A percentile compares a stretch with the other conserved stretches of the same genome.
Conservation (phyloP, 2,888 invertebrate species). For the Drosophila prostipennis region DNA sequence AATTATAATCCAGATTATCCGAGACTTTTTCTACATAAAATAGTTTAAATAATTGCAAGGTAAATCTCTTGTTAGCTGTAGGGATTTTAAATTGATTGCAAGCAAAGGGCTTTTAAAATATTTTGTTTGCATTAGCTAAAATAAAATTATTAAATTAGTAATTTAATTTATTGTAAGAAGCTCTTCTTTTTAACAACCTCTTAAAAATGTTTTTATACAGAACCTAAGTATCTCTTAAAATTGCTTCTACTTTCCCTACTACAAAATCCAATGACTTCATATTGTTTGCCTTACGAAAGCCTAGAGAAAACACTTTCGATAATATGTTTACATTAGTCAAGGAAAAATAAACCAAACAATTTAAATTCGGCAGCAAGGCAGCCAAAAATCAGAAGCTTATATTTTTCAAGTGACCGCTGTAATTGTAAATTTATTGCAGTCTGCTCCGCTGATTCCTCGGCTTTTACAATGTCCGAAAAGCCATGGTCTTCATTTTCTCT, state of each 20-base stretch:
- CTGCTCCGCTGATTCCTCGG: constrained; percentile 19
- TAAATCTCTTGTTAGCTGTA: too few species aligned
- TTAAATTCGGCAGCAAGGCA: constrained; percentile 6
- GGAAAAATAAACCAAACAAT: constrained; percentile 4
- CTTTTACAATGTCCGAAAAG: constrained; percentile 49
- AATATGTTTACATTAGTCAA: constrained; percentile 6
- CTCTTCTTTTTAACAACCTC: neutral
- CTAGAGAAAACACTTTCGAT: neutral
- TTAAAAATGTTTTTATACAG: neutral
- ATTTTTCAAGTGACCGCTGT: constrained; percentile 34
- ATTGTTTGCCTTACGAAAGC: neutral
- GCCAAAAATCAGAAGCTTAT: constrained; percentile 22
- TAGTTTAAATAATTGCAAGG: too few species aligned
- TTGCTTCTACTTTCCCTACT: neutral
- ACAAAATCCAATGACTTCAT: neutral
- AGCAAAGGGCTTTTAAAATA: too few species aligned
- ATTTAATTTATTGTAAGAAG: too few species aligned
- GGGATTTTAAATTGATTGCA: too few species aligned
- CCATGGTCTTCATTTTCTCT: constrained; percentile 25
- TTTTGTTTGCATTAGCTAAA: too few species aligned
- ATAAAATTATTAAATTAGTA: too few species aligned
- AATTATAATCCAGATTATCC: neutral
- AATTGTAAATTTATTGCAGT: constrained; percentile 69
- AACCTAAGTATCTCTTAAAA: too few species aligned
- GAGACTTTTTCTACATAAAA: neutral